Evolutionary conservation across 2,888 invertebrate species (phyloP), one percentile per base, ranked within the genome.

Genomic region (Andrena bicolor): DNA sequence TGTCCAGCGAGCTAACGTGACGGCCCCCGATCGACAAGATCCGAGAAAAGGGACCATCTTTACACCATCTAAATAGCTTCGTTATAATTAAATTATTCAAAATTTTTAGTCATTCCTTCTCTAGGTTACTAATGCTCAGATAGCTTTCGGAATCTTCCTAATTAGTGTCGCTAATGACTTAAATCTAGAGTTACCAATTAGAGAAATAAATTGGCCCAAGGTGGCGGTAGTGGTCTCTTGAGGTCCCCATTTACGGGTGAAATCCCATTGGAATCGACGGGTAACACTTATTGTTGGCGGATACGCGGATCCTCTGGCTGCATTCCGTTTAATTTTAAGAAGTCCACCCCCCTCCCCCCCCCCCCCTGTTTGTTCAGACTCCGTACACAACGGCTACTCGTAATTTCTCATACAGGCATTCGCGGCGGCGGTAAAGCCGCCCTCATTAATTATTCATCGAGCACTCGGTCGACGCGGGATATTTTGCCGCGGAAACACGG

Each of bases 371-470:
- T 69, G 79, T 26, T 61, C 65, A 60, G 58, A 60, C 58, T 68
- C 41, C 51, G 63, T 78, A 68, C 66, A 66, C 73, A 73, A 41
- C 32, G 61, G 76, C 58, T 66, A 66, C 32, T 63, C 72, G 70
- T 49, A 66, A 72, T 80, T 80, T 70, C 69, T 49, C 41, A 70
- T 51, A 56, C 56, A 73, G 63, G 61, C 63, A 68, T 64, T 32
- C 32, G n/a, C 8, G 26, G 30, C 68, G 66, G n/a, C 60, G 26
- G 66, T 56, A 63, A 60, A 60, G 48, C 41, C 66, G 16, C 63
- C 48, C 73, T 68, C 73, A 78, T 78, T 78, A 78, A 78, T 78
- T 78, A 78, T 78, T 78, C 77, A 78, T 73, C 66, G 72, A 26
- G n/a, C 35, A 20, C 28, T 20, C 63, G 28, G 30, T 61, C 76